phyloP scores from a whole-genome alignment of 2,888 invertebrate species.

The Folsomia manolachei region DNA sequence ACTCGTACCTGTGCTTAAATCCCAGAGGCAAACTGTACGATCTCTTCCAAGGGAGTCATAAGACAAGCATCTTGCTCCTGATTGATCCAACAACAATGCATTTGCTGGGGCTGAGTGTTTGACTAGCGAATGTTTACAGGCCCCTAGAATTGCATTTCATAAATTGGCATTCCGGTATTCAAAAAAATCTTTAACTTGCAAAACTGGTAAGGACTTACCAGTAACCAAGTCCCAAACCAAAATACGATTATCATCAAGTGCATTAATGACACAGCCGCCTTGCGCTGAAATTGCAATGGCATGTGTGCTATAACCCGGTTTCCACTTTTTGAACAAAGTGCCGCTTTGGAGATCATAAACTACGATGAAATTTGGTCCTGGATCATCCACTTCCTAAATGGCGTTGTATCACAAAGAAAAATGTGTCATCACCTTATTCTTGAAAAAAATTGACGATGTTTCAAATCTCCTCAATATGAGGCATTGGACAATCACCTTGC shows the following conservation, averaged over 20 bases:
- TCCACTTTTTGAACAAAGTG: constrained; percentile 87
- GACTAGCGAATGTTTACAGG: constrained; percentile 71
- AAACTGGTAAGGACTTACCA: constrained; percentile 56
- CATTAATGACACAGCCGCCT: constrained; percentile 79
- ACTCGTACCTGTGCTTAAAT: constrained; percentile 68
- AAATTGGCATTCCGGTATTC: neutral
- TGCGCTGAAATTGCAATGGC: constrained; percentile 81
- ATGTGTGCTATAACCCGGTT: constrained; percentile 77
- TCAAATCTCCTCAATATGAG: neutral
- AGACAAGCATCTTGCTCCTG: constrained; percentile 71
- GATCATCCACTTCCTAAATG: constrained; percentile 67
- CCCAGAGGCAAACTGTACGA: constrained; percentile 76
- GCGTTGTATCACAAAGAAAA: neutral
- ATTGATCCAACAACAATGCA: constrained; percentile 68
- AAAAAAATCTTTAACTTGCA: constrained; percentile 4
- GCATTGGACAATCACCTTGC: constrained; percentile 55
- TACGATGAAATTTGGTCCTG: constrained; percentile 81
- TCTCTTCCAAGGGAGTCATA: constrained; percentile 70
- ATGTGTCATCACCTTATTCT: too few species aligned
- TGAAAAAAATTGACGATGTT: constrained; percentile 1
- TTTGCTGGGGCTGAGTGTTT: constrained; percentile 79
- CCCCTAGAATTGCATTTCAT: constrained; percentile 59
- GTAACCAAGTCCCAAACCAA: constrained; percentile 83
- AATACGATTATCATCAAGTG: constrained; percentile 76
- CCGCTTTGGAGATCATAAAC: constrained; percentile 88